Conservation (phyloP, 2,113 vertebrate genomes). For the Rattus norvegicus region DNA sequence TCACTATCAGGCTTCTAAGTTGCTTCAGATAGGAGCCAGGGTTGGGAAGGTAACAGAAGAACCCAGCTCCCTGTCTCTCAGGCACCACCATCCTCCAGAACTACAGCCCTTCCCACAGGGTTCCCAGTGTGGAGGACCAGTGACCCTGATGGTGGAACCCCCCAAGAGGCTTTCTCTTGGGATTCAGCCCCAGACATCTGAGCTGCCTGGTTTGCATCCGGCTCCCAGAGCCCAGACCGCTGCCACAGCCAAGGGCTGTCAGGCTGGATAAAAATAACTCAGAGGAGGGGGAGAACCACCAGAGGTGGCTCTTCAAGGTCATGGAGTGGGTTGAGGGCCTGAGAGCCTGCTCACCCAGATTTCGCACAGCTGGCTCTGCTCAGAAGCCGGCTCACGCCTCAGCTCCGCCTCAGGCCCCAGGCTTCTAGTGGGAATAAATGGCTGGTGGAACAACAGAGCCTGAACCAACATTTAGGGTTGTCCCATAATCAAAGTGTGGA, state of each 20-base stretch:
- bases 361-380: slow-evolving; percentile 35
- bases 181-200: slow-evolving; percentile 62
- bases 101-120: not conserved
- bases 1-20: not conserved
- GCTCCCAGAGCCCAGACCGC: slow-evolving; percentile 64
- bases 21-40: not conserved
- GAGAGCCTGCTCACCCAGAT: slow-evolving; percentile 55
- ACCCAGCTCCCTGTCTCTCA: not conserved
- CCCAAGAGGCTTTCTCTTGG: slow-evolving; percentile 55
- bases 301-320: slow-evolving; percentile 63
- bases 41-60: not conserved
- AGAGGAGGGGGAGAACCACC: slow-evolving; percentile 40
- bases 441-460: not conserved
- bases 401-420: not conserved
- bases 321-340: slow-evolving; percentile 20
- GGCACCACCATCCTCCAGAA: not conserved
- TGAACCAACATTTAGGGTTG: not conserved
- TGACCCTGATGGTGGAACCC: slow-evolving; percentile 2
- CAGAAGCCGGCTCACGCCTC: not conserved
- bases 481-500: not conserved
- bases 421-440: not conserved
- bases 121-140: not conserved
- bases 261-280: slow-evolving; percentile 71
- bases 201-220: slow-evolving; percentile 64
- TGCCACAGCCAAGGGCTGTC: slow-evolving; percentile 59